A percentile compares a stretch with the other conserved stretches of the same genome.
These are phyloP conservation scores for Nomada lathburiana DNA, from an alignment of 2,888 invertebrate genomes.

Conservation along the genomic window DNA sequence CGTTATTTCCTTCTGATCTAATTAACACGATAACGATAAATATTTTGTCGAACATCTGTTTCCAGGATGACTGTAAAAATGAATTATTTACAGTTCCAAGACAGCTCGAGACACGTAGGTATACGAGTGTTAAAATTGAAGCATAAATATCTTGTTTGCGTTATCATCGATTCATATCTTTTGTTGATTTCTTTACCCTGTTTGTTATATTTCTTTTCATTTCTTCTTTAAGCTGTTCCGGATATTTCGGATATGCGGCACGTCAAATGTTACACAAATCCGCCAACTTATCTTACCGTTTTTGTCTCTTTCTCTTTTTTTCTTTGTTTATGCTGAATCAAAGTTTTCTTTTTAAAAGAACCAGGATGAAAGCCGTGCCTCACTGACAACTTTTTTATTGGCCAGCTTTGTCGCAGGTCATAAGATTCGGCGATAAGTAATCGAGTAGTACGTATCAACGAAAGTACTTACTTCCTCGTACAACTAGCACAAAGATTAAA, in stretches of 20 bases:
- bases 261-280: too few relatives aligned
- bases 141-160: neutral
- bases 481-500: neutral
- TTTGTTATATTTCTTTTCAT: neutral
- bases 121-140: neutral
- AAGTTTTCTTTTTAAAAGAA: too few relatives aligned
- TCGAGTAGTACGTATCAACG: too few relatives aligned
- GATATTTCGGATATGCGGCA: too few relatives aligned
- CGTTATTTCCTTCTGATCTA: neutral
- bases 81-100: neutral
- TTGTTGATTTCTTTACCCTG: neutral
- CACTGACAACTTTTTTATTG: too few relatives aligned
- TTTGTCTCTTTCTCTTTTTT: too few relatives aligned
- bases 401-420: too few relatives aligned
- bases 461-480: conserved; percentile 2
- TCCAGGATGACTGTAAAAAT: neutral
- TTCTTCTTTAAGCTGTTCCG: neutral
- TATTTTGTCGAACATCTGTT: neutral
- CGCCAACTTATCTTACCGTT: too few relatives aligned
- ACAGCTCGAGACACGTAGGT: too few relatives aligned
- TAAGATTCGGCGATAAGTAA: too few relatives aligned
- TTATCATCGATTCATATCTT: neutral
- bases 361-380: too few relatives aligned
- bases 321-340: too few relatives aligned
- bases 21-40: neutral